Base-by-base conservation (phyloP, 1,140 invertebrate genomes). In the Eulimnadia texana region DNA sequence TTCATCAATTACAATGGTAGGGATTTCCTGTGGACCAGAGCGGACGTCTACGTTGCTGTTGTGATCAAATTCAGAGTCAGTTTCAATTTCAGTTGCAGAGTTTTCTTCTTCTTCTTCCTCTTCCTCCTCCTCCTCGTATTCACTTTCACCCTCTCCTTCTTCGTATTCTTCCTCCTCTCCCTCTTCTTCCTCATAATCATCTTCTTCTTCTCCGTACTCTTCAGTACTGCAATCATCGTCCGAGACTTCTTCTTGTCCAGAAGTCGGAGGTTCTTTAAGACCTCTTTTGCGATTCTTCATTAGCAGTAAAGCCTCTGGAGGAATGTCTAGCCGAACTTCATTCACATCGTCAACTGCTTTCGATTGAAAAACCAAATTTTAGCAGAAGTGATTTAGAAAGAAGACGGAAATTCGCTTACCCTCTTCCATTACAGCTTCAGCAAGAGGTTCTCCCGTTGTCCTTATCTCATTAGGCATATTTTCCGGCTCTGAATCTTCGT, bases 71-170 rank as follows among this genome's bases (percentile, higher is more conserved):
- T 93, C 89, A 3, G 88, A 91, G 70, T 93, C 89, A 0, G 89
- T 93, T 52, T 87, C 89, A 63, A 93, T 90, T 77, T 91, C 89
- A 1, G 88, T 92, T 1, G 88, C 88, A 11, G 87, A 89, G 67
- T 88, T 87, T 60, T 84, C 81, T 64, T 83, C 81, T 67, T 82
- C 80, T 9, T 70, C 60, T n/a, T 54, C 53, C 1, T 61, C 60
- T 19, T 61, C 60, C 1, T 28, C 68, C 63, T 70, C 70, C 22
- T 70, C 69, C 65, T 81, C 80, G 42, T 80, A 80, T 50, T 81
- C 80, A 47, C 79, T 74, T 25, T 82, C 81, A 52, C 80, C 81
- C 56, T 75, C 77, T 50, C 74, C 71, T 62, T 82, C 79, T 22
- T 80, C 79, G 20, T 78, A 78, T 60, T 82, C 82, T 65, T 80